Base-by-base conservation (phyloP, 2,888 invertebrate species). In the Caenorhabditis parvicauda region DNA sequence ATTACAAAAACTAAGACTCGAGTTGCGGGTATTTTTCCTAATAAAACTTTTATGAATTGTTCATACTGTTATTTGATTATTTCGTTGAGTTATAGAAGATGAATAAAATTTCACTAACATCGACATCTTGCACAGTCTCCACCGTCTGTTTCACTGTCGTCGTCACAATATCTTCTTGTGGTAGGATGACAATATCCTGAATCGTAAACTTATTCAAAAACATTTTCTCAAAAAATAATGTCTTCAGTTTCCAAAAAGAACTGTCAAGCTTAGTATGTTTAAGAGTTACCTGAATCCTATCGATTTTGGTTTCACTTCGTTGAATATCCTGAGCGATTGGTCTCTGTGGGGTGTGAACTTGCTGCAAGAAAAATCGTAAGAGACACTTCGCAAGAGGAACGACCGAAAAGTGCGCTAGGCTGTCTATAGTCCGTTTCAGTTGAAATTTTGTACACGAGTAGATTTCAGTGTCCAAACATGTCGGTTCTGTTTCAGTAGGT, bases 281-380 rank as follows among this genome's bases (percentile, higher is more conserved):
- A n/a, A 43, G n/a, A 17, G 39, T 47, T 41, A 54, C 54, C 7
- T 55, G 49, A 46, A 68, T 64, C 53, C 67, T 47, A 28, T 64
- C 62, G 38, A 68, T 60, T 45, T 60, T 59, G 3, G 62, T 56
- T 14, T 46, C 57, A 38, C 62, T 62, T 12, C 43, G 59, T 1
- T 46, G 49, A 17, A 59, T 57, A 1, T 45, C 54, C 3, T 54
- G 57, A 2, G 49, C 38, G 19, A 64, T 61, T 5, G 63, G 67
- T 29, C 55, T 57, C 6, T 57, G 22, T 22, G 64, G 62, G 39
- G 39, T 51, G 29, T 68, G 67, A 5, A 64, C 58, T 57, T 59
- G 51, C 64, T 67, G 56, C 41, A 67, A 50, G 22, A 9, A 17
- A 9, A 46, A 35, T 1, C 28, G 6, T n/a, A 17, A 21, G 28